Conservation (phyloP, 2,113 vertebrate genomes). For the Phainopepla nitens region DNA sequence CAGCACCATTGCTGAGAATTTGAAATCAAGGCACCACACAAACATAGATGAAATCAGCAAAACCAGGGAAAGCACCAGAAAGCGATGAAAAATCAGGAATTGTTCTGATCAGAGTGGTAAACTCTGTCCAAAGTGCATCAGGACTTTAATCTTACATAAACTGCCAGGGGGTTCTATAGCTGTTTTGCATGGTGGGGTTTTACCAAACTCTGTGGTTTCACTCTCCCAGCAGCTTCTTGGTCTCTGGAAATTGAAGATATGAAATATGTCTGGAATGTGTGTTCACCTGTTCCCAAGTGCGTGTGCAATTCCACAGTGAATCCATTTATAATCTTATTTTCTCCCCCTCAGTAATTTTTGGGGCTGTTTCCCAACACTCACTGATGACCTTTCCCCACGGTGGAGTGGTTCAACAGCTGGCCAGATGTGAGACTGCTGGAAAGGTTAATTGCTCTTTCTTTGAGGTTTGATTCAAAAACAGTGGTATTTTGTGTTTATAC, state of each 20-base stretch:
- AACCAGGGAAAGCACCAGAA: background rate
- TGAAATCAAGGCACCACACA: background rate
- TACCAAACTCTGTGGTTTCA: background rate
- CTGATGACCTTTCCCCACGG: background rate
- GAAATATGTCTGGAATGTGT: background rate
- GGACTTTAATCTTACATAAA: background rate
- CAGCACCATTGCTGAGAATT: rapidly evolving
- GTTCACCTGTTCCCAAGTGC: background rate
- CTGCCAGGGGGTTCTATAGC: background rate
- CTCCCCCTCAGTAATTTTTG: background rate
- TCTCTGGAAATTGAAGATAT: background rate
- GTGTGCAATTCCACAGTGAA: background rate
- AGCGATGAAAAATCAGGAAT: background rate
- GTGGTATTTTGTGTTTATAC: background rate
- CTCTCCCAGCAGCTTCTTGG: background rate
- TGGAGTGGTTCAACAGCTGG: background rate
- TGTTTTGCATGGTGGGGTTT: background rate
- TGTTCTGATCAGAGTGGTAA: background rate
- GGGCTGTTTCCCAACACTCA: background rate
- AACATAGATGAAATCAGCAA: background rate
- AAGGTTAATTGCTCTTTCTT: background rate
- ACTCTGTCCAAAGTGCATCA: background rate
- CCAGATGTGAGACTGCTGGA: background rate
- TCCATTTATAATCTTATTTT: background rate
- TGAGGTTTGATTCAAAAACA: background rate